These are phyloP conservation scores for Periophthalmus modestus DNA, from an alignment of 2,113 vertebrate genomes.

Conservation along the genomic window DNA sequence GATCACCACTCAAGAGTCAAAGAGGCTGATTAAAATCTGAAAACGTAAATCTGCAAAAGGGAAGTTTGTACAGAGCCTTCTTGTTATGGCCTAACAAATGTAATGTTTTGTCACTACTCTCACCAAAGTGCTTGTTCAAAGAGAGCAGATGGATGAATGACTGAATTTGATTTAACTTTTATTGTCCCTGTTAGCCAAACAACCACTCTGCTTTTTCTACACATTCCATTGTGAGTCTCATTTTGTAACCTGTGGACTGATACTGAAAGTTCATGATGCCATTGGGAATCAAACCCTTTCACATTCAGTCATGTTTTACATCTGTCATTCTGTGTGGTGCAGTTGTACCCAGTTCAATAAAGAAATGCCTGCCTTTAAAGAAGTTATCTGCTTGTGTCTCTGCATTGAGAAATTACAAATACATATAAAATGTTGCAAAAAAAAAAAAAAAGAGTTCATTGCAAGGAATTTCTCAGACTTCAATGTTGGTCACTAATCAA, in stretches of 20 bases:
- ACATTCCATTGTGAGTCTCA: slow-evolving; percentile 60
- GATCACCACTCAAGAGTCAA: slow-evolving; percentile 26
- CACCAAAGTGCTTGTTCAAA: slow-evolving; percentile 82
- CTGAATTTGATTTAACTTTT: slow-evolving; percentile 51
- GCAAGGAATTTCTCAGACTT: too few species aligned
- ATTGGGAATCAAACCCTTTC: slow-evolving; percentile 69
- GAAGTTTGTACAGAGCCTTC: slow-evolving; percentile 49
- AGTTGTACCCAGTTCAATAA: slow-evolving; percentile 76
- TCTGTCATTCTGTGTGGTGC: slow-evolving; percentile 74
- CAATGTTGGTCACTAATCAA: not conserved
- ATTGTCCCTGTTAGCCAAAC: slow-evolving; percentile 72
- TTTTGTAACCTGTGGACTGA: slow-evolving; percentile 75
- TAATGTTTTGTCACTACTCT: slow-evolving; percentile 73
- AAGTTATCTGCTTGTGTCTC: slow-evolving; percentile 33
- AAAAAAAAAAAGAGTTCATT: not conserved
- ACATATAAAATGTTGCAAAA: too few species aligned
- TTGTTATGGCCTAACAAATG: slow-evolving; percentile 62
- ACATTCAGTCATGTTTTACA: slow-evolving; percentile 72
- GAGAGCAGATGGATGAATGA: slow-evolving; percentile 64
- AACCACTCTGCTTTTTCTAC: slow-evolving; percentile 76
- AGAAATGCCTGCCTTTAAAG: slow-evolving; percentile 90
- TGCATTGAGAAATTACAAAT: slow-evolving; percentile 50
- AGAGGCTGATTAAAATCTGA: slow-evolving; percentile 62
- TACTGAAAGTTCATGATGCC: slow-evolving; percentile 72
- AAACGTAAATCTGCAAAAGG: slow-evolving; percentile 78